A percentile compares a stretch with the other conserved stretches of the same genome.
Evolutionary conservation across 2,888 invertebrate genomes (phyloP).

Genomic region (Cephus nigrinus): DNA sequence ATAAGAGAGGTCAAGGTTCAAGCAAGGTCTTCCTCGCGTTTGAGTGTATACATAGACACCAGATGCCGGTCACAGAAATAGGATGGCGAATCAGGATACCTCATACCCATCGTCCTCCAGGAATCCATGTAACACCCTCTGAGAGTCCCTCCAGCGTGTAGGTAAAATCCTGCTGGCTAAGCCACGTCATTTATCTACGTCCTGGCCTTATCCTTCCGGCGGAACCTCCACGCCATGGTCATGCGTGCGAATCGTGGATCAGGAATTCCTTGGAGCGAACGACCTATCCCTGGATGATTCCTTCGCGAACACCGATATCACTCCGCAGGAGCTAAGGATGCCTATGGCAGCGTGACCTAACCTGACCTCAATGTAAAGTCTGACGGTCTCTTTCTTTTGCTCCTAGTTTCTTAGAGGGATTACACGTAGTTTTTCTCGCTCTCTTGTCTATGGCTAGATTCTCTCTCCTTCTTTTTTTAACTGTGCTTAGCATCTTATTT

Average conservation of each 20-base stretch:
- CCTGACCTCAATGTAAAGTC: too few relatives aligned
- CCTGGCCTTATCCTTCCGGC: slow-evolving; percentile 36
- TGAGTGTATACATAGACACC: too few relatives aligned
- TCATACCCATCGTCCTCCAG: background rate
- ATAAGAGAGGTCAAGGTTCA: too few relatives aligned
- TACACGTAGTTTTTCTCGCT: too few relatives aligned
- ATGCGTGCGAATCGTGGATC: slow-evolving; percentile 37
- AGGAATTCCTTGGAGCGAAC: slow-evolving; percentile 34
- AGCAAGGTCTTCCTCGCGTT: too few relatives aligned
- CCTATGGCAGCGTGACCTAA: too few relatives aligned
- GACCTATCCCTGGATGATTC: slow-evolving; percentile 2
- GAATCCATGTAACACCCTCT: slow-evolving; percentile 25
- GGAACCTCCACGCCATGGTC: slow-evolving; percentile 36
- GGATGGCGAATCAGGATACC: too few relatives aligned
- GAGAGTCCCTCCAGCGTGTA: background rate
- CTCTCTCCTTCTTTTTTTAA: background rate
- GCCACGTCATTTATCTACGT: slow-evolving; percentile 39
- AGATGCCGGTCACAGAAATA: too few relatives aligned
- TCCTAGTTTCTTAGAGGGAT: too few relatives aligned
- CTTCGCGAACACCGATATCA: background rate
- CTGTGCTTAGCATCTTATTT: too few relatives aligned
- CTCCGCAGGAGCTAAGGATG: background rate
- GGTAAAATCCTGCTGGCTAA: background rate
- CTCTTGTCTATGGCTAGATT: too few relatives aligned
- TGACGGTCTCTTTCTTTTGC: too few relatives aligned